phyloP scores from a whole-genome alignment of 2,888 invertebrate genomes.

The Lasius platythorax region DNA sequence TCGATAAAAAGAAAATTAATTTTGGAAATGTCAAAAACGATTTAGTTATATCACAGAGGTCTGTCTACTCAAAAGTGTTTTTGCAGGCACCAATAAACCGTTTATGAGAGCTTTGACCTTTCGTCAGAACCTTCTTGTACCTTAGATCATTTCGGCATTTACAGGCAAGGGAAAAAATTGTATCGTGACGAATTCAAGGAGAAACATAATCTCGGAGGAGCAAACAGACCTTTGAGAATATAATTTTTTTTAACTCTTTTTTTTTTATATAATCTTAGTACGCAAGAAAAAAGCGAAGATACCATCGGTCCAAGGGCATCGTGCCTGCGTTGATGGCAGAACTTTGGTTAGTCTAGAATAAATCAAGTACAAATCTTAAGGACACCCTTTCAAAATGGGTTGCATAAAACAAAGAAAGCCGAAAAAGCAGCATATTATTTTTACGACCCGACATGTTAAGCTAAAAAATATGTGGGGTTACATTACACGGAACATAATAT shows the following conservation, averaged over 20 bases:
- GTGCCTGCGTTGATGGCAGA: not conserved
- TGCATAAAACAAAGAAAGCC: slow-evolving; percentile 5
- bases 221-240: slow-evolving; percentile 69
- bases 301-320: slow-evolving; percentile 45
- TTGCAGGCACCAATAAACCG: slow-evolving; percentile 36
- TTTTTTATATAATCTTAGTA: slow-evolving; percentile 77
- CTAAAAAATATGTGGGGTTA: not conserved
- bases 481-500: not conserved
- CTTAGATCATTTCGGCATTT: slow-evolving; percentile 30
- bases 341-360: not conserved
- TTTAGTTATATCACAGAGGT: slow-evolving; percentile 31
- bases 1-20: slow-evolving; percentile 24
- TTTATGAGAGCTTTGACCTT: slow-evolving; percentile 68
- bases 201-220: slow-evolving; percentile 72
- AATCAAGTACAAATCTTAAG: not conserved
- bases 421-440: not conserved
- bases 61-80: slow-evolving; percentile 34
- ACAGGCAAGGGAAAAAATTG: slow-evolving; percentile 60
- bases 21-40: not conserved
- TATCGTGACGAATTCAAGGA: slow-evolving; percentile 79
- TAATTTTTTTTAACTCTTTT: slow-evolving; percentile 56
- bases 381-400: not conserved
- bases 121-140: slow-evolving; percentile 11
- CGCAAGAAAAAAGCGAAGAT: slow-evolving; percentile 72
- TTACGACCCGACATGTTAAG: not conserved